These are phyloP conservation scores for Erythrocercus mccallii DNA, from an alignment of 2,113 vertebrate genomes.

Conservation along the genomic window DNA sequence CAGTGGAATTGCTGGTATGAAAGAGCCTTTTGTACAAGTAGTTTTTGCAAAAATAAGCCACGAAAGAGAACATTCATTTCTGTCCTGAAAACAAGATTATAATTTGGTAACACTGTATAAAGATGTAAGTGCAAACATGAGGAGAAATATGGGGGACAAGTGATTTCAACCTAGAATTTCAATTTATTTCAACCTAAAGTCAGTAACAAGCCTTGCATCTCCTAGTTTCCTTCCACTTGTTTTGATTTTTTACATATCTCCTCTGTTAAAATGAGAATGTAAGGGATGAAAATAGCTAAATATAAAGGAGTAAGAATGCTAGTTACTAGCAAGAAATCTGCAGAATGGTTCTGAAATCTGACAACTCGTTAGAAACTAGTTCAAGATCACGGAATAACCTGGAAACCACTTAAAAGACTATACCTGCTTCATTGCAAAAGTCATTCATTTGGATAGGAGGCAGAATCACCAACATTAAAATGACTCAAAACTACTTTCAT, in stretches of 20 bases:
- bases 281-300: neutral
- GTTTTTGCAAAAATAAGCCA: neutral
- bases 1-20: neutral
- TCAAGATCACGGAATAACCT: neutral
- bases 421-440: neutral
- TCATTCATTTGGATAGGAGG: neutral
- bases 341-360: neutral
- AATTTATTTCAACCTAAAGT: neutral
- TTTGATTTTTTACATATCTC: neutral
- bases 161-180: neutral
- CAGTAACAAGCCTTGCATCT: neutral
- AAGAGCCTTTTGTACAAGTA: neutral
- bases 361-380: neutral
- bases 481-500: neutral
- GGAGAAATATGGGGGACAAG: neutral
- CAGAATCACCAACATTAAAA: neutral
- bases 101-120: neutral
- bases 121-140: neutral
- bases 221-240: neutral
- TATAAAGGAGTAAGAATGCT: neutral
- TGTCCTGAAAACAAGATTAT: neutral
- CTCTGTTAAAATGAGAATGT: neutral
- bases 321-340: neutral
- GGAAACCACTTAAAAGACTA: neutral
- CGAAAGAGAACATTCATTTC: neutral